Evolutionary conservation across 2,113 vertebrate genomes (phyloP), one percentile per base, ranked within the genome.

Genomic region (Chrysemys picta): DNA sequence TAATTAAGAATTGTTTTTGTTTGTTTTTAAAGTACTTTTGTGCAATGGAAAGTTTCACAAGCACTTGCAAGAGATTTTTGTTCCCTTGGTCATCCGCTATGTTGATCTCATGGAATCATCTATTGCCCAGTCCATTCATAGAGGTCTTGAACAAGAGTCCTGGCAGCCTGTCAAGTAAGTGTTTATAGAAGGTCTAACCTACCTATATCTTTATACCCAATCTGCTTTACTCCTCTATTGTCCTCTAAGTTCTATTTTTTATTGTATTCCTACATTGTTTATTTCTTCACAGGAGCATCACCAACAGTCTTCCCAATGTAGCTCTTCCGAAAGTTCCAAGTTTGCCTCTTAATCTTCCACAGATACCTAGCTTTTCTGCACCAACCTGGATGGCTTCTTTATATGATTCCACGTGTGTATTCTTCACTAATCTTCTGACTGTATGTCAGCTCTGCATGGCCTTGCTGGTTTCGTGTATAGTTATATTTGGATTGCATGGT

Each of bases 81-180:
- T 99, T 89, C 99, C 99, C 29, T 98, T 99, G 98, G 99, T 99
- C 57, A 97, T 99, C 84, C 99, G 99, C 97, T 99, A 99, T 97
- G 99, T 99, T 10, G 99, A 99, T 97, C 99, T 99, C 94, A 99
- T 99, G 99, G 99, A 99, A 97, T 99, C 99, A 2, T 99, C 99
- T 93, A 99, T 99, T 95, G 99, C 99, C 49, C 99, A 99, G 98
- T 99, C 99, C 90, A 98, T 99, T 98, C 99, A 99, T 98, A 99
- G 99, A 91, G 99, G 99, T 94, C 99, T 99, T 91, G 99, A 99
- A 91, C 99, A 99, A 97, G 99, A 99, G 96, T 99, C 99, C 4
- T 99, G 99, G 99, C 99, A 99, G 96, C 98, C 99, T 17, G 99
- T 99, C 97, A 99, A 99, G 99, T 99, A 99, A 98, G 98, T 98